Evolutionary conservation across 2,113 vertebrate genomes (phyloP).

Genomic region (Spilogale gracilis): DNA sequence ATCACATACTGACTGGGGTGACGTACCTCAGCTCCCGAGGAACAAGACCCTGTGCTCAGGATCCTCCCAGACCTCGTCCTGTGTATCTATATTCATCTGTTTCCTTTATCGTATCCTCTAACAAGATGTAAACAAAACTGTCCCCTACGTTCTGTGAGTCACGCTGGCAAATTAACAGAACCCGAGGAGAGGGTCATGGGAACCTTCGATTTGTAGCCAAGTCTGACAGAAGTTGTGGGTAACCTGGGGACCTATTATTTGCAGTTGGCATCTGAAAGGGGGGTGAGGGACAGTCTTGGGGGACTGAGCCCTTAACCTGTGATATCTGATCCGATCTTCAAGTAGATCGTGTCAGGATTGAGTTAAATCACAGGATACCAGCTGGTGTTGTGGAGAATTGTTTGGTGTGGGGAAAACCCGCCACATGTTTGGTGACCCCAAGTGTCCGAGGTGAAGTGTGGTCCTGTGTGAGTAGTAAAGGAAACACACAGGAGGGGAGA

Average conservation of each 20-base stretch:
- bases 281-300: neutral
- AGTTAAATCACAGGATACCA: too few relatives aligned
- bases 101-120: neutral
- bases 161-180: neutral
- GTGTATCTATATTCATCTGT: neutral
- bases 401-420: neutral
- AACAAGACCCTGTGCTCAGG: fast-evolving
- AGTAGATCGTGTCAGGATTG: neutral
- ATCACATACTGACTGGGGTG: neutral
- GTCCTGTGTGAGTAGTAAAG: neutral
- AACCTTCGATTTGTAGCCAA: neutral
- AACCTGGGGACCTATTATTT: neutral
- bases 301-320: neutral
- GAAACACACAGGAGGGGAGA: neutral
- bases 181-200: neutral
- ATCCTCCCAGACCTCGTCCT: neutral
- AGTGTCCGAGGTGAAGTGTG: neutral
- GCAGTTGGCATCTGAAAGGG: neutral
- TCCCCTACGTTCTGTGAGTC: neutral
- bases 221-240: neutral
- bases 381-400: neutral
- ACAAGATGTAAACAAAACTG: neutral
- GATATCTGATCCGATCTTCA: neutral
- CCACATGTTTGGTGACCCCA: neutral
- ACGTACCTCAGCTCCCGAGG: too few relatives aligned